Evolutionary conservation across 2,888 invertebrate genomes (phyloP).

Genomic region (Nephrocerus scutellatus): DNA sequence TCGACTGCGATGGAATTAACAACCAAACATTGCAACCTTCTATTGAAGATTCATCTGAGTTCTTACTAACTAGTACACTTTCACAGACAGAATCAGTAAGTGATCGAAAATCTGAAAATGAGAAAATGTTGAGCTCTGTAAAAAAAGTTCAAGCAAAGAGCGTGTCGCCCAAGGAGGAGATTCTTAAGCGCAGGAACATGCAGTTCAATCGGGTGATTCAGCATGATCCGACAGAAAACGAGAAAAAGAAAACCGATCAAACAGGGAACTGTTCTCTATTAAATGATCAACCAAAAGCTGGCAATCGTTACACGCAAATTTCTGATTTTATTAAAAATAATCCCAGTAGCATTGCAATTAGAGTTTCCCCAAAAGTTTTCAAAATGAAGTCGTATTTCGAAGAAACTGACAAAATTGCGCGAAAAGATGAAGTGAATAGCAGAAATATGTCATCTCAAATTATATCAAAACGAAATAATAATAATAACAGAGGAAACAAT

Average conservation of each 20-base stretch:
- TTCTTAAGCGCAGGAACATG: background rate
- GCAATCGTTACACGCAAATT: conserved; percentile 34
- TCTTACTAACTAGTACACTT: no score
- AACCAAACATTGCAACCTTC: no score
- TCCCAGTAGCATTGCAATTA: background rate
- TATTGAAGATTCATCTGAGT: no score
- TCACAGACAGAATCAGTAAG: no score
- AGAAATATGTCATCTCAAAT: background rate
- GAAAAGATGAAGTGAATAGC: no score
- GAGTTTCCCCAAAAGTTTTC: background rate
- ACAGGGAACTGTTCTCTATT: background rate
- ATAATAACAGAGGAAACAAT: background rate
- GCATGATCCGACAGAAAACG: conserved; percentile 1
- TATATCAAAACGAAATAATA: conserved; percentile 3
- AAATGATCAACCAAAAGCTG: background rate
- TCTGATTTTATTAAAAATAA: conserved; percentile 31
- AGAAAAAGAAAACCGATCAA: background rate
- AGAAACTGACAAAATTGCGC: no score
- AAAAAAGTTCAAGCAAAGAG: background rate
- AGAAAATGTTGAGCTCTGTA: no score
- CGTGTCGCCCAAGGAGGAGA: background rate
- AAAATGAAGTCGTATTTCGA: background rate
- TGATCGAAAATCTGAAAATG: no score
- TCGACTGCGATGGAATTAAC: no score
- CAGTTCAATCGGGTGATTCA: conserved; percentile 1